Evolutionary conservation across 2,797 vertebrate species (phyloP).

Genomic region (Monodelphis domestica): DNA sequence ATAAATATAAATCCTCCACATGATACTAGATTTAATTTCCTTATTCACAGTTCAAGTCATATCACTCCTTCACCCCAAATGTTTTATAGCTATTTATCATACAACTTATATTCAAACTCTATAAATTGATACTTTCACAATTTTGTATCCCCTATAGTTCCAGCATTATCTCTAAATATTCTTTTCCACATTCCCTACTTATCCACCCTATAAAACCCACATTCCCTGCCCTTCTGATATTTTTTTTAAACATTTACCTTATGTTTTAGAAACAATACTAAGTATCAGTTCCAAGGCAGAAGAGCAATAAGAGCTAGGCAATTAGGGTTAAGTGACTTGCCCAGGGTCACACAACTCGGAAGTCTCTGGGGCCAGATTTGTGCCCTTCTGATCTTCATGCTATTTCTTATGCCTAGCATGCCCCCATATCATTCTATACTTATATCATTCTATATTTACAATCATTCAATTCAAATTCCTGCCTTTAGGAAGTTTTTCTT

Average conservation of each 20-base stretch:
- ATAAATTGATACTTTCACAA: not conserved
- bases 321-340: no score
- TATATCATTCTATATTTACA: not conserved
- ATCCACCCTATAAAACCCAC: not conserved
- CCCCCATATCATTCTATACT: not conserved
- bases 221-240: not conserved
- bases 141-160: not conserved
- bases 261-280: no score
- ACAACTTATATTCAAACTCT: not conserved
- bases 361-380: no score
- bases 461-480: not conserved
- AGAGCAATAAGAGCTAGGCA: no score
- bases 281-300: no score
- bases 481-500: not conserved
- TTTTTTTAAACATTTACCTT: no score
- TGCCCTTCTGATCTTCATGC: not conserved
- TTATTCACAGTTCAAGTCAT: not conserved
- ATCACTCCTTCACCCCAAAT: not conserved
- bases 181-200: not conserved
- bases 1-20: no score
- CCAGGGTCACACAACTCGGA: no score
- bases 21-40: not conserved
- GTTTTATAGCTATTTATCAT: not conserved
- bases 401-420: not conserved
- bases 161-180: not conserved